Evolutionary conservation across 2,797 vertebrate species (phyloP), one percentile per base, ranked within the genome.

Genomic region (Pangasius larnaudii): DNA sequence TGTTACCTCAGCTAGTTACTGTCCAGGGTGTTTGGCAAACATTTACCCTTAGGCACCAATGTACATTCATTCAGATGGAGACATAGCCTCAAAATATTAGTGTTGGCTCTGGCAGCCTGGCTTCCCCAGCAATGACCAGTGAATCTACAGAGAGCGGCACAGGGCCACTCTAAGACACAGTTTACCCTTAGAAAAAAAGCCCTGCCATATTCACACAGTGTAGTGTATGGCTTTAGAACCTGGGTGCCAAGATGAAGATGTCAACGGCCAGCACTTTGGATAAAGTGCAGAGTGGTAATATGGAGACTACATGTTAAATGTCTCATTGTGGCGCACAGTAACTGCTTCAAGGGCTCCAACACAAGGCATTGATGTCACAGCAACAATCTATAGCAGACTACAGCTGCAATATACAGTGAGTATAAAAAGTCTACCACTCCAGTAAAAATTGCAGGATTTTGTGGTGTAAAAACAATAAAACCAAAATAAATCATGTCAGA

Each of bases 31-130:
- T 87, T 85, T 84, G 81, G 75, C 75, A 80, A 86, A 69, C 87
- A 78, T 82, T 85, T 88, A 71, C 39, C 67, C 80, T 22, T 36
- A 67, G 51, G 58, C 85, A 85, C 53, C 86, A 71, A 53, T 71
- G 69, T 75, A 53, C 58, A 67, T 86, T 89, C 56, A 80, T 39
- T 51, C 75, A 88, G 89, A 87, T 51, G 63, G 74, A 84, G 63
- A 59, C 86, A 53, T 85, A 82, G 71, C 88, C 49, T 89, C 84
- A 90, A 88, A 91, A 90, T 91, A 91, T 91, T 91, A 91, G 84
- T 63, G 46, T 91, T 92, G 91, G 91, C 90, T 88, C 56, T 82
- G 69, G 51, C 14, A 53, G 24, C 27, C 51, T 59, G 33, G 14
- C 22, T 84, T 87, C 81, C 85, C 75, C 84, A 85, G 72, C 89